phyloP scores from a whole-genome alignment of 92 coral and sea anemone species.

The Phenganax marumi region DNA sequence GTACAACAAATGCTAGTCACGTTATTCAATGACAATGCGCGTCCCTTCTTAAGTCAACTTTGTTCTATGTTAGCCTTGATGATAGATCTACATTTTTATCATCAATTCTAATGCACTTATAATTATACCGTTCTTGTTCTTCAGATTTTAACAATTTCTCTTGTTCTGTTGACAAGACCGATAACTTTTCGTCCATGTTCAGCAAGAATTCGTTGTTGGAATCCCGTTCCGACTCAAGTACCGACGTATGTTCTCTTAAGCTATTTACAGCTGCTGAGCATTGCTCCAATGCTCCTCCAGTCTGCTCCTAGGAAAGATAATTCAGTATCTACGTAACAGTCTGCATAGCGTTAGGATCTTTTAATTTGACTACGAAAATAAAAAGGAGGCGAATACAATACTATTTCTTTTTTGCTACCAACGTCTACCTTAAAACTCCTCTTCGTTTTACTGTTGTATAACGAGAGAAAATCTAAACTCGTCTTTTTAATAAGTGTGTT shows the following conservation, averaged over 20 bases:
- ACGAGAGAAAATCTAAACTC: no score
- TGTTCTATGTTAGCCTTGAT: background rate
- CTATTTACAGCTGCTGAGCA: slow-evolving; percentile 70
- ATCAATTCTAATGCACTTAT: background rate
- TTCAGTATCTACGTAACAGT: no score
- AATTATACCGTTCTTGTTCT: slow-evolving; percentile 50
- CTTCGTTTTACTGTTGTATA: no score
- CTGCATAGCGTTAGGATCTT: no score
- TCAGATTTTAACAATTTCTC: slow-evolving; percentile 29
- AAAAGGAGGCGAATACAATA: background rate
- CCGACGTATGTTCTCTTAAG: slow-evolving; percentile 64
- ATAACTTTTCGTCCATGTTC: slow-evolving; percentile 48
- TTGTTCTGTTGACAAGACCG: slow-evolving; percentile 39
- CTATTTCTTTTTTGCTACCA: no score
- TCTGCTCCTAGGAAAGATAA: slow-evolving; percentile 57
- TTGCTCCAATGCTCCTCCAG: slow-evolving; percentile 67
- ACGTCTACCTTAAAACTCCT: no score
- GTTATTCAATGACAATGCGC: no score
- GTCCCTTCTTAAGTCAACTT: no score
- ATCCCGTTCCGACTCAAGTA: slow-evolving; percentile 61
- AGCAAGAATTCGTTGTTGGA: slow-evolving; percentile 44
- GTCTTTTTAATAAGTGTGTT: background rate
- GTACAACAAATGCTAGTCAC: background rate
- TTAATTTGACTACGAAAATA: background rate
- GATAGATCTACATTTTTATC: background rate